Evolutionary conservation across 2,888 invertebrate species (phyloP).

Genomic region (Seira ritae): DNA sequence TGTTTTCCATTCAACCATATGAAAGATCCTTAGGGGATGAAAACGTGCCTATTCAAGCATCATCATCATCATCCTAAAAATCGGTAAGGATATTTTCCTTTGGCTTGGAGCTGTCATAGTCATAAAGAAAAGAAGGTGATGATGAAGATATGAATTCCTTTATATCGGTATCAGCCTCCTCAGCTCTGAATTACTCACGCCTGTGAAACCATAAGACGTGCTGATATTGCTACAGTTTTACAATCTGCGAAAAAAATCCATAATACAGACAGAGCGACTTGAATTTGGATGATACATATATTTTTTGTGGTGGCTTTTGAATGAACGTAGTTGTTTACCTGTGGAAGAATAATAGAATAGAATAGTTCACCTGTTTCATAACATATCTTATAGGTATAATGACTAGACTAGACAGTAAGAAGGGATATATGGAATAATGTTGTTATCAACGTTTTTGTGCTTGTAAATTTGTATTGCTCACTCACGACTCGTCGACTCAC

Average conservation of each 20-base stretch:
- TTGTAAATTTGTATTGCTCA: conserved; percentile 21
- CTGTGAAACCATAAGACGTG: conserved; percentile 9
- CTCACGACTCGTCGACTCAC: neutral
- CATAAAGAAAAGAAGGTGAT: conserved; percentile 10
- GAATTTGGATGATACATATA: neutral
- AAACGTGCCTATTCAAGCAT: neutral
- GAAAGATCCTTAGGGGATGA: neutral
- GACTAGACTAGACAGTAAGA: conserved; percentile 16
- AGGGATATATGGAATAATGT: conserved; percentile 51
- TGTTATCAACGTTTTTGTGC: conserved; percentile 19
- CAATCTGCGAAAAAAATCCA: conserved; percentile 6
- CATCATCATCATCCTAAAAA: neutral
- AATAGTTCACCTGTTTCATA: conserved; percentile 45
- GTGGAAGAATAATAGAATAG: neutral
- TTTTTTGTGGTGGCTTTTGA: neutral
- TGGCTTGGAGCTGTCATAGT: neutral
- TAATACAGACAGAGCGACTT: neutral
- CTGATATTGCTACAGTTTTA: neutral
- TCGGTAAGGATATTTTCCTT: neutral
- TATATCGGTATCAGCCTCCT: neutral
- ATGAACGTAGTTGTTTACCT: too few relatives aligned
- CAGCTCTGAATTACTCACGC: conserved; percentile 12
- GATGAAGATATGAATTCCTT: neutral
- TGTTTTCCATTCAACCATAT: conserved; percentile 5
- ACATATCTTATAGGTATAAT: conserved; percentile 10